These are phyloP conservation scores for Scomber colias DNA, from an alignment of 2,113 vertebrate genomes.

Conservation along the genomic window DNA sequence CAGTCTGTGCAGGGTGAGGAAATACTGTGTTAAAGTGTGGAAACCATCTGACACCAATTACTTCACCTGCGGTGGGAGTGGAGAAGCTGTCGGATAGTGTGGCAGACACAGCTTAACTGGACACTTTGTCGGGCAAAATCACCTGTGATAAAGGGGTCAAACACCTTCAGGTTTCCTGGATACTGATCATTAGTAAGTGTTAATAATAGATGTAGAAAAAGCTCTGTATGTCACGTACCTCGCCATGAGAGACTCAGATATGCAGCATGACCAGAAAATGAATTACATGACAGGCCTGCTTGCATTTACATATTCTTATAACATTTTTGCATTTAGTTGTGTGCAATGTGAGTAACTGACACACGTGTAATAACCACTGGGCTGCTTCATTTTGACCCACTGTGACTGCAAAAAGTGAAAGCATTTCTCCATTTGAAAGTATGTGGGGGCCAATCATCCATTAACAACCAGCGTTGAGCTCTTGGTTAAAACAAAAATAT, in stretches of 20 bases:
- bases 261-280: constrained; percentile 7
- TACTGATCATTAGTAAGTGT: constrained; percentile 10
- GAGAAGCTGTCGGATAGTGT: constrained; percentile 21
- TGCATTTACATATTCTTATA: neutral
- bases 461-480: constrained; percentile 26
- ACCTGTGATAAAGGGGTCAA: constrained; percentile 32
- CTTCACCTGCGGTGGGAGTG: constrained; percentile 24
- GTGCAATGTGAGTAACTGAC: neutral
- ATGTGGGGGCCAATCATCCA: neutral
- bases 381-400: constrained; percentile 6
- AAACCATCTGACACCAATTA: constrained; percentile 58
- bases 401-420: constrained; percentile 19
- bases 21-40: constrained; percentile 35
- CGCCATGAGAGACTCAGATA: constrained; percentile 9
- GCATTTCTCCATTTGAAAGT: neutral
- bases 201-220: constrained; percentile 48
- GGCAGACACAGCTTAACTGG: constrained; percentile 35
- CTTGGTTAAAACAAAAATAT: constrained; percentile 39
- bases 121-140: constrained; percentile 45
- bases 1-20: constrained; percentile 37
- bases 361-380: constrained; percentile 4
- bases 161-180: constrained; percentile 19
- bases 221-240: constrained; percentile 24
- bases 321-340: constrained; percentile 31
- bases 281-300: constrained; percentile 4